Base-by-base conservation (phyloP, 2,113 vertebrate species). In the Panthera tigris region DNA sequence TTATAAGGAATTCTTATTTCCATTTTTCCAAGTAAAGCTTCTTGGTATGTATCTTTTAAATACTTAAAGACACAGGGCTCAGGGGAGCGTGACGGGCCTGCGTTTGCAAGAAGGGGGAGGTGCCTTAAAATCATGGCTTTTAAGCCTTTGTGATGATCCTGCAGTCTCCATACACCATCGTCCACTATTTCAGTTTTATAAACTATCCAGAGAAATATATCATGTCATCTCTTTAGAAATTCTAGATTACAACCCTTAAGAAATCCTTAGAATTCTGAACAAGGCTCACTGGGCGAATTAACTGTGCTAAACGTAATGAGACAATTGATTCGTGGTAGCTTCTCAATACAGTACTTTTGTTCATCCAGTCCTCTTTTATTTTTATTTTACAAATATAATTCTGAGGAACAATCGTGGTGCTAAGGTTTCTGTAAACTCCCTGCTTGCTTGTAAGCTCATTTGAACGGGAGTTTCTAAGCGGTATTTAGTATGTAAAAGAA, bases 221-320 rank as follows among this genome's bases (percentile, higher is more conserved):
- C 55, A 71, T n/a, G 18, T 52, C 45, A n/a, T 73, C 33, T 73
- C 71, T 63, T 95, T 74, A 91, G 81, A 95, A 88, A 78, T 69
- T 88, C 52, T 33, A 31, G 81, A 66, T 84, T 23, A 3, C n/a
- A 93, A 39, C n/a, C 61, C 45, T 76, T 7, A 16, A 61, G 73
- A 93, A 94, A 61, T 19, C 39, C 78, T 91, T 39, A 19, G 41
- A 61, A 39, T 84, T 81, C 74, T 33, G 11, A 92, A 86, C 14
- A 36, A 61, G 89, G 73, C 52, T 78, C 48, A 48, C 23, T 18
- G n/a, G 39, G 48, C 90, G 52, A 78, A 90, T 91, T 61, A 66
- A 87, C 69, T 65, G 4, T 74, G 73, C 84, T 66, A 29, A 80
- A 8, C 50, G 27, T 81, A 84, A 55, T 69, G 73, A 93, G 73